Evolutionary conservation across 2,888 invertebrate genomes (phyloP), one percentile per base, ranked within the genome.

Genomic region (Seira sanloemensis): DNA sequence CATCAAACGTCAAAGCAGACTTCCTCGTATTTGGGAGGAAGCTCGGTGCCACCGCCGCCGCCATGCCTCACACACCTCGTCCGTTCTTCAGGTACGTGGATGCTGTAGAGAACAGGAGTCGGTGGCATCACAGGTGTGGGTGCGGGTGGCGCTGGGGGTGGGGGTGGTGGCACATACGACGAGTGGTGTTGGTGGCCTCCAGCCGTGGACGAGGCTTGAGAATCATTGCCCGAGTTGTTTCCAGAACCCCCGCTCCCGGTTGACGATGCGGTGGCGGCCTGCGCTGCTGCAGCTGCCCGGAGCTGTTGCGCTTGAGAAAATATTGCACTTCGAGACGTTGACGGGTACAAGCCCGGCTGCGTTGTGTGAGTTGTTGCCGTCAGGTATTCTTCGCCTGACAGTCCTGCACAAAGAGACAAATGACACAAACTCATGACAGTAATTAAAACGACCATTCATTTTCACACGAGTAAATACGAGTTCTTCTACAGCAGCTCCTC

Each of bases 1-100:
- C 79, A 86, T 88, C 88, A 88, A 81, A 88, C 88, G 77, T 88
- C 88, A 80, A 88, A 88, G 83, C 86, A 86, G 74, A 88, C 84
- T 77, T 88, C 88, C 80, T 86, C 86, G 50, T 86, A 86, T 65
- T 86, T 85, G 4, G 86, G 86, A 25, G 85, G 83, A 24, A 83
- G 76, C 65, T 83, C 84, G 50, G 78, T 75, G 1, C 79, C 84
- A 9, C 74, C 78, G 21, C 77, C 78, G 26, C 77, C 82, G 0
- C 73, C 54, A 18, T 84, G 84, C 54, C 84, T 62, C 50, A 79
- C 18, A 76, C 78, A 84, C 84, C 83, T 79, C 50, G 78, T 85
- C 58, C 81, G 78, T 79, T 85, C 82, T 68, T 82, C 82, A 85
- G 84, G 84, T 84, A 84, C 79, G 62, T 84, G 84, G 66, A 84